Evolutionary conservation across 2,113 vertebrate genomes (phyloP), one percentile per base, ranked within the genome.

Genomic region (Trogon surrucura): DNA sequence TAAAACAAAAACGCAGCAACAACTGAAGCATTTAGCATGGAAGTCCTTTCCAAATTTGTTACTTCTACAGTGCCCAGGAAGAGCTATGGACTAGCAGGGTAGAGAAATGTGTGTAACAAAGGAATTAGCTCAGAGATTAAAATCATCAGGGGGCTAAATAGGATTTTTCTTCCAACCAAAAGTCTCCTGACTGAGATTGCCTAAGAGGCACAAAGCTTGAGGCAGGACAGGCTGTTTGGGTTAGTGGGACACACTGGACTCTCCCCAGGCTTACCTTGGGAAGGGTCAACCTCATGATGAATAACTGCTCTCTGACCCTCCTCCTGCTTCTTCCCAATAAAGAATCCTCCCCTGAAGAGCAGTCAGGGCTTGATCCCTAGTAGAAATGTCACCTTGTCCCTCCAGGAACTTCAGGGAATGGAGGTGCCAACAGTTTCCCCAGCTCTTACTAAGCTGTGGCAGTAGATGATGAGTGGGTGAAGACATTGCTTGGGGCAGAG

Each of bases 101-200:
- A 34, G 38, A n/a, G 16, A 32, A 38, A 87, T 65, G 34, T 36
- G 41, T 61, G 23, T 29, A 51, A 64, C 21, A 17, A 23, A 83
- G 21, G 79, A 91, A 67, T 89, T 71, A 91, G 60, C 47, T 92
- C 19, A 2, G 72, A 91, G 85, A 92, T 82, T 11, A 96, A 87
- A 75, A 79, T 91, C 32, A 88, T 91, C 73, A 67, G 36, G 48
- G 41, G 74, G 9, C 22, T 93, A 85, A 83, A 80, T 61, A 80
- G 73, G 51, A 58, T 93, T 67, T 70, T 64, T 65, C 86, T 61
- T 10, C 72, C 61, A 91, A 18, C 34, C 11, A 4, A 10, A 16
- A 66, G 5, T 86, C 60, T 80, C 27, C 64, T 5, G 53, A 48
- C 67, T 84, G 85, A 78, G 70, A 88, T 67, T 18, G 9, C 60